These are phyloP conservation scores for Hofmannophila pseudospretella DNA, from an alignment of 2,888 invertebrate genomes.

Conservation along the genomic window DNA sequence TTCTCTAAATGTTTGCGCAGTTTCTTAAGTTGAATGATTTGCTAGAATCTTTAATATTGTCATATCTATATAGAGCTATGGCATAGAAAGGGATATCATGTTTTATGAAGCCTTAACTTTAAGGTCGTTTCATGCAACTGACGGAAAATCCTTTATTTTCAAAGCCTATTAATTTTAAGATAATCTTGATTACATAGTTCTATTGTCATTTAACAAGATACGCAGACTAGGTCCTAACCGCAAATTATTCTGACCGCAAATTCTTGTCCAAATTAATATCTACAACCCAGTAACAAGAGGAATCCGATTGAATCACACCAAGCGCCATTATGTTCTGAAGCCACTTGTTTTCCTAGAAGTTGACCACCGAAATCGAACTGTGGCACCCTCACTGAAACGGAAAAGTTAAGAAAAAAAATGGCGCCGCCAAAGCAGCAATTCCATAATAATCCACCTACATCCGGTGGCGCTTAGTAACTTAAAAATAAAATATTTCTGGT, in stretches of 20 bases:
- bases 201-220: background rate
- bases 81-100: too few species aligned
- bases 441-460: constrained; percentile 41
- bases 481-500: constrained; percentile 4
- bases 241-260: constrained; percentile 7
- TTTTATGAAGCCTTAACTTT: too few species aligned
- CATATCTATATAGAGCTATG: too few species aligned
- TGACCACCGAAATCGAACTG: constrained; percentile 5
- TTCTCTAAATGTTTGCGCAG: too few species aligned
- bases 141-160: too few species aligned
- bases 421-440: constrained; percentile 21
- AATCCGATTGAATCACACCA: background rate
- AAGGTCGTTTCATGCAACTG: too few species aligned
- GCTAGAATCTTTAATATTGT: too few species aligned
- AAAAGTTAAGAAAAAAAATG: constrained; percentile 24
- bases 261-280: constrained; percentile 7
- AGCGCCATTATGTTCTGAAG: background rate
- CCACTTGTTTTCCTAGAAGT: background rate
- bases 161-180: too few species aligned
- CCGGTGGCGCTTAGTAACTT: constrained; percentile 53
- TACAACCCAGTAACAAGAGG: constrained; percentile 3
- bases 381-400: constrained; percentile 31
- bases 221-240: background rate
- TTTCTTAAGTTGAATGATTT: too few species aligned
- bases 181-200: background rate